Conservation (phyloP, 2,113 vertebrate species). For the Mormyrus iriodes region DNA sequence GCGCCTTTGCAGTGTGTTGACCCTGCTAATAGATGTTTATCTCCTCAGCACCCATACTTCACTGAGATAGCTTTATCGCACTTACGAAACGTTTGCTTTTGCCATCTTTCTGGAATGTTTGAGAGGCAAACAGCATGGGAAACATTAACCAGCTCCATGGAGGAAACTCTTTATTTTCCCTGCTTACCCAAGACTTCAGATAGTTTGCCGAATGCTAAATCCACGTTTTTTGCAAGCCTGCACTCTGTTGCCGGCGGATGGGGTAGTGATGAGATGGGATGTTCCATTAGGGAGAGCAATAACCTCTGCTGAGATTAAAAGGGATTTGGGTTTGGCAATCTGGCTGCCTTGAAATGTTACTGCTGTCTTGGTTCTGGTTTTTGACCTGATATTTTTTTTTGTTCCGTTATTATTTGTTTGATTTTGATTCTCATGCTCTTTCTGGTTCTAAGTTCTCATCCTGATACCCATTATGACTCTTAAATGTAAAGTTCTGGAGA, state of each 20-base stretch:
- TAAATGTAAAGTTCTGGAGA: background rate
- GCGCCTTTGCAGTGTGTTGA: background rate
- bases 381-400: background rate
- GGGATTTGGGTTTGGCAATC: background rate
- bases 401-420: background rate
- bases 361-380: background rate
- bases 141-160: background rate
- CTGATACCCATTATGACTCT: background rate
- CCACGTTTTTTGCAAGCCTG: background rate
- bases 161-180: background rate
- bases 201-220: background rate
- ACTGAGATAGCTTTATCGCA: background rate
- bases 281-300: background rate
- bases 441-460: background rate
- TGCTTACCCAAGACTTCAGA: background rate
- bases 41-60: background rate
- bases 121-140: background rate
- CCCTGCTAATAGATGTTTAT: slow-evolving; percentile 2
- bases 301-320: background rate
- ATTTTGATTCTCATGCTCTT: background rate
- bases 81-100: slow-evolving; percentile 8
- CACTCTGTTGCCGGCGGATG: background rate
- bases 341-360: background rate
- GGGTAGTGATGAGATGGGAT: background rate
- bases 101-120: slow-evolving; percentile 12